These are phyloP conservation scores for Vandiemenella viatica DNA, from an alignment of 2,888 invertebrate genomes.

Conservation along the genomic window DNA sequence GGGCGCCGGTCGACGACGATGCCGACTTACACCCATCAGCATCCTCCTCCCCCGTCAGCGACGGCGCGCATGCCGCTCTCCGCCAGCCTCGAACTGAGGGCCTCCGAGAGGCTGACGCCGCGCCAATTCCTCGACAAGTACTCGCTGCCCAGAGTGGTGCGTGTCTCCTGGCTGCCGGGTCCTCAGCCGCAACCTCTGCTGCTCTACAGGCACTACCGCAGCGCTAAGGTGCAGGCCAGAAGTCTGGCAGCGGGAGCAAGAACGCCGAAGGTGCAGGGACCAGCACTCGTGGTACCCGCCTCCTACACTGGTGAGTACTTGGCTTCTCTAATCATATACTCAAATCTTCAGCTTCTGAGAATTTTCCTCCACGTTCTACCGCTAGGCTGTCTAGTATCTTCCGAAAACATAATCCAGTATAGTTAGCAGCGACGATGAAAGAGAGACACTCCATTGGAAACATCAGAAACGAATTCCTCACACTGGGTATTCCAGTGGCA, in stretches of 20 bases:
- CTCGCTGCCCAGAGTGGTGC: conserved; percentile 43
- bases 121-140: conserved; percentile 43
- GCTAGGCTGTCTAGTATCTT: no score
- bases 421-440: no score
- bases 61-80: not conserved
- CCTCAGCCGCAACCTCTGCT: conserved; percentile 39
- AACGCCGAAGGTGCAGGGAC: conserved; percentile 28
- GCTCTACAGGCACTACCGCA: conserved; percentile 44
- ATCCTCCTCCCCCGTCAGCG: not conserved
- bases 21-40: not conserved
- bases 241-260: conserved; percentile 24
- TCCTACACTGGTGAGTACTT: conserved; percentile 51
- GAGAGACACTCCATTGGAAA: no score
- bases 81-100: not conserved
- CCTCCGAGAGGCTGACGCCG: conserved; percentile 17
- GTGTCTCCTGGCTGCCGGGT: conserved; percentile 32
- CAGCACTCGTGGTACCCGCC: conserved; percentile 46
- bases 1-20: not conserved
- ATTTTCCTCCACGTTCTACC: no score
- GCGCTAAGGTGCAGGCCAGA: conserved; percentile 45
- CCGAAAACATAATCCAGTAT: no score
- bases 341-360: no score
- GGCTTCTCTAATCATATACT: no score
- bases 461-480: no score
- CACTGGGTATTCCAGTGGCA: no score